phyloP scores from a whole-genome alignment of 2,113 vertebrate species.

The Marmota flaviventris region DNA sequence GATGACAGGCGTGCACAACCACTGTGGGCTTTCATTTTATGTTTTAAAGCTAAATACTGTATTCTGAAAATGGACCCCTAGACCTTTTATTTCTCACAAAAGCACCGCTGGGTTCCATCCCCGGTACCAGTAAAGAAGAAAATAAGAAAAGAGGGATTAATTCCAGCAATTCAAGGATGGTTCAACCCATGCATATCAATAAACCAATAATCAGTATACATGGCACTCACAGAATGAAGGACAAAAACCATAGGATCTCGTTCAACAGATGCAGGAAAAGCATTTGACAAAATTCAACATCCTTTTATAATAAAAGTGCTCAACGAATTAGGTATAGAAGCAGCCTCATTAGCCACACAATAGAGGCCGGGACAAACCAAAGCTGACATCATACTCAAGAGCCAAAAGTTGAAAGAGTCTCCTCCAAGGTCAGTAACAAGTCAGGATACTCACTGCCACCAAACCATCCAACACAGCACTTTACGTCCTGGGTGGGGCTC shows the following conservation, averaged over 20 bases:
- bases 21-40: no score
- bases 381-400: not conserved
- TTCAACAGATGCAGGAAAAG: not conserved
- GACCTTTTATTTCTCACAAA: no score
- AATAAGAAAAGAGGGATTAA: no score
- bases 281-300: not conserved
- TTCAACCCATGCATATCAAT: not conserved
- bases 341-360: no score
- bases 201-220: not conserved
- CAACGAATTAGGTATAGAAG: not conserved
- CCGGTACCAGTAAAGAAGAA: no score
- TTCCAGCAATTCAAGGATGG: not conserved
- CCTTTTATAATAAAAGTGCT: not conserved
- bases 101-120: no score
- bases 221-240: not conserved
- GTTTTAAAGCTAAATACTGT: no score
- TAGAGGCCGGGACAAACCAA: not conserved
- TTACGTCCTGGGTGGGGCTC: not conserved
- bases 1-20: no score
- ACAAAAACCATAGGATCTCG: not conserved
- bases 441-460: no score
- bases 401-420: not conserved
- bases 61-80: no score
- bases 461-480: not conserved
- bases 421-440: not conserved